phyloP scores from a whole-genome alignment of 2,113 vertebrate genomes.

The Zapornia atra region DNA sequence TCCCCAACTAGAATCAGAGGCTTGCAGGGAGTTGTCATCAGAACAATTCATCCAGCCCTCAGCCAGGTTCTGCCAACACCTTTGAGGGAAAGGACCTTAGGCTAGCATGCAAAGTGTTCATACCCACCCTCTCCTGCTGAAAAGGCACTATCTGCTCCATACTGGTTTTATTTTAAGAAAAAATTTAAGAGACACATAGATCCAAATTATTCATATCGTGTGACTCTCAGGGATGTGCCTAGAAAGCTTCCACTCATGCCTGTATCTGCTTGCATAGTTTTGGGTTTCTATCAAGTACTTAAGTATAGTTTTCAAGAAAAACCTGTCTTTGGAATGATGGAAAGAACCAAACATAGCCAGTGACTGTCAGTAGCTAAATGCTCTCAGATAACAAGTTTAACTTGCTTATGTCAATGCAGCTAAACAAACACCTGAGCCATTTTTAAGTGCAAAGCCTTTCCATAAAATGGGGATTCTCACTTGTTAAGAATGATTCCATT shows the following conservation, averaged over 20 bases:
- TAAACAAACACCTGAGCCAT: neutral
- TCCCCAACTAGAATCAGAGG: neutral
- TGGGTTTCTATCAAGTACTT: neutral
- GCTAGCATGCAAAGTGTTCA: too few relatives aligned
- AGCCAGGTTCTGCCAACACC: neutral
- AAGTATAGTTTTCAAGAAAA: neutral
- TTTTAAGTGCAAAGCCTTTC: neutral
- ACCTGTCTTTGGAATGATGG: neutral
- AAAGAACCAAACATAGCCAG: neutral
- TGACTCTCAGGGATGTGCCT: neutral
- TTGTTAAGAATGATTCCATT: neutral
- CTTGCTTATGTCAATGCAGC: neutral
- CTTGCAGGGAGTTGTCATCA: neutral
- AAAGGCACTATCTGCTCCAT: accelerated
- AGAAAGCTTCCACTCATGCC: neutral
- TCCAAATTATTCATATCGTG: neutral
- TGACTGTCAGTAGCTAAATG: neutral
- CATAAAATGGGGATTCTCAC: neutral
- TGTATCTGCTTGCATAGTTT: neutral
- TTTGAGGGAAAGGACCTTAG: neutral
- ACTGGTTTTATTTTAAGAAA: neutral
- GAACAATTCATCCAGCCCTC: neutral
- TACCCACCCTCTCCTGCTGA: neutral
- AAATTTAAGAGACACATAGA: accelerated
- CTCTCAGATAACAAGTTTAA: neutral